Conservation (phyloP, 2,113 vertebrate genomes). For the Campylomormyrus tamandua region DNA sequence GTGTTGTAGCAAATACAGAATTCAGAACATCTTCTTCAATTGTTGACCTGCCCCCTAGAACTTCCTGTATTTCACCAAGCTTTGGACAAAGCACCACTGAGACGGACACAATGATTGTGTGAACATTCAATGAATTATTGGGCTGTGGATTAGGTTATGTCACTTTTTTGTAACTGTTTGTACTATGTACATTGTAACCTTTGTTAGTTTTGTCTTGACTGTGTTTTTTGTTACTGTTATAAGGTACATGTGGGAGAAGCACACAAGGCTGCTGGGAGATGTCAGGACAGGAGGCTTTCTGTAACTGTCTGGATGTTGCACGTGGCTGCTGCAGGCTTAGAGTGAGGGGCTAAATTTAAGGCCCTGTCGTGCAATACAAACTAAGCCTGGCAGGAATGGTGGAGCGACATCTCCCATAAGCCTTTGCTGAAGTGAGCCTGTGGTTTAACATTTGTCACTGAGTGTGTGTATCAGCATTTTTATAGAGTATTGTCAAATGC, state of each 20-base stretch:
- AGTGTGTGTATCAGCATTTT: slow-evolving; percentile 16
- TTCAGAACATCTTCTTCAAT: background rate
- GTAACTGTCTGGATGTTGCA: background rate
- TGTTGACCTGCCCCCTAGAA: background rate
- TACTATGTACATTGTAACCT: slow-evolving; percentile 22
- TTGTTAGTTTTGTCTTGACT: background rate
- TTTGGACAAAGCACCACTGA: slow-evolving; percentile 3
- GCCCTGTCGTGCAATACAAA: slow-evolving; percentile 20
- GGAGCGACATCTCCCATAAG: slow-evolving; percentile 45
- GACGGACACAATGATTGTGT: background rate
- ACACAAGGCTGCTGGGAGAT: slow-evolving; percentile 16
- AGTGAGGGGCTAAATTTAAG: slow-evolving; percentile 1
- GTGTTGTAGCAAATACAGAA: background rate
- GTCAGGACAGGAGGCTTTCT: background rate
- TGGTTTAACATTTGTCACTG: slow-evolving; percentile 33
- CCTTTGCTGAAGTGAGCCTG: slow-evolving; percentile 55
- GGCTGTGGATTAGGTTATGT: slow-evolving; percentile 4
- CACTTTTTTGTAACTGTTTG: slow-evolving; percentile 22
- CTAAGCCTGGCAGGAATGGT: background rate
- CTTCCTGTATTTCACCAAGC: background rate
- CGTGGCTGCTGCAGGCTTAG: background rate
- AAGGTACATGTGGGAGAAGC: slow-evolving; percentile 31
- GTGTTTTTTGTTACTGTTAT: slow-evolving; percentile 33
- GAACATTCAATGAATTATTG: background rate
- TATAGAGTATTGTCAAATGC: slow-evolving; percentile 19